Conservation (phyloP, 2,113 vertebrate species). For the Genyomyrus donnyi region DNA sequence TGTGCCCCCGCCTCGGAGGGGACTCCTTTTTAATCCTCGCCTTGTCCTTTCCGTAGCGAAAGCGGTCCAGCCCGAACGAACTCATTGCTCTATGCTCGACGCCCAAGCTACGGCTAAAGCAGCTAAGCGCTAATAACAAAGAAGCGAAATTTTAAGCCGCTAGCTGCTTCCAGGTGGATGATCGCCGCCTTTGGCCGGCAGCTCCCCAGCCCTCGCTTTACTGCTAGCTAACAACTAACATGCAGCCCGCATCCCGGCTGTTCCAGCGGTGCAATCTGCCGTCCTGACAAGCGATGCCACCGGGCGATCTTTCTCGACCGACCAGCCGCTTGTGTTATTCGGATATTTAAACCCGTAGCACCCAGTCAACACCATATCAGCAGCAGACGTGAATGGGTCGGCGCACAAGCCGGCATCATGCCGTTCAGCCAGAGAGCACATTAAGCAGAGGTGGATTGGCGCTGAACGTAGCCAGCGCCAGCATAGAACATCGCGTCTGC, state of each 20-base stretch:
- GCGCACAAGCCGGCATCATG: not conserved
- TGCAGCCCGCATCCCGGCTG: not conserved
- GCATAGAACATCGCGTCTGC: not conserved
- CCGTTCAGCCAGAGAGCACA: not conserved
- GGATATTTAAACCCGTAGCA: not conserved
- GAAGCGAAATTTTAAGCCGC: not conserved
- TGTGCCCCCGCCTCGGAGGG: not conserved
- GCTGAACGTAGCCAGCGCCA: not conserved
- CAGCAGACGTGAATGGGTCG: not conserved
- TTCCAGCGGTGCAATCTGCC: not conserved
- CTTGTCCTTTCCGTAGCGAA: slow-evolving; percentile 57
- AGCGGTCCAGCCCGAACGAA: slow-evolving; percentile 4
- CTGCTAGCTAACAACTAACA: not conserved
- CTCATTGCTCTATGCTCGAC: not conserved
- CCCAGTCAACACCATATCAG: not conserved
- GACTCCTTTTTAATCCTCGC: slow-evolving; percentile 16
- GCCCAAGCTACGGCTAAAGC: not conserved
- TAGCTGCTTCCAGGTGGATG: not conserved
- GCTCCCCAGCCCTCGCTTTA: not conserved
- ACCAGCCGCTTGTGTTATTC: not conserved
- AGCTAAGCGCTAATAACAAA: not conserved
- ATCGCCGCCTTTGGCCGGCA: not conserved
- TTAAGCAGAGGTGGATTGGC: not conserved
- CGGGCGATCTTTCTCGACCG: not conserved
- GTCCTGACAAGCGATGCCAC: not conserved